A percentile compares a stretch with the other conserved stretches of the same genome.
These are phyloP conservation scores for Myocastor coypus DNA, from an alignment of 2,113 vertebrate genomes.

Conservation along the genomic window DNA sequence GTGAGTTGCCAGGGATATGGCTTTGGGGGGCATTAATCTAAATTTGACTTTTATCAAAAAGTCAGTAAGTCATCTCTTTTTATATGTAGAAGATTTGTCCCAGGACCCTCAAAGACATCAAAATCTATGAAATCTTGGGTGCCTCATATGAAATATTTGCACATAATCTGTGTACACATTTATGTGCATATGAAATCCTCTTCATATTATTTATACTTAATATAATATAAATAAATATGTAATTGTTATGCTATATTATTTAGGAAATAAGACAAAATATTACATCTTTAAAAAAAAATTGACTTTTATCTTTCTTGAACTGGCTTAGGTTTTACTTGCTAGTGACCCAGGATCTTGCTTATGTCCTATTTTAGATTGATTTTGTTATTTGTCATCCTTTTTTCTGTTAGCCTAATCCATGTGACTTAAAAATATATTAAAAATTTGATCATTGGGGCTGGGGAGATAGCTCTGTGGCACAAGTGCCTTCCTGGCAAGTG, in stretches of 20 bases:
- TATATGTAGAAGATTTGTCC: background rate
- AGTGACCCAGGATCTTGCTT: background rate
- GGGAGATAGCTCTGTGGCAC: too few relatives aligned
- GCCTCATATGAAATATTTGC: background rate
- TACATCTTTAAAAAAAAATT: background rate
- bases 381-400: slow-evolving; percentile 16
- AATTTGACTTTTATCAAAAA: background rate
- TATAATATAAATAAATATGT: background rate
- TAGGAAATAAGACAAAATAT: background rate
- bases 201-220: background rate
- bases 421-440: slow-evolving; percentile 13
- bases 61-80: background rate
- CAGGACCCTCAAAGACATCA: background rate
- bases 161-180: too few relatives aligned
- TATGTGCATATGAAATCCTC: background rate
- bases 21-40: background rate
- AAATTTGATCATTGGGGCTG: too few relatives aligned
- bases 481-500: too few relatives aligned
- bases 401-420: background rate
- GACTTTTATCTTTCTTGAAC: background rate
- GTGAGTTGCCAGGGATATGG: too few relatives aligned
- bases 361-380: slow-evolving; percentile 27
- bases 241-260: background rate
- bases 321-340: slow-evolving; percentile 29
- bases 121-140: background rate